phyloP scores from a whole-genome alignment of 2,113 vertebrate species.

The Pangasianodon hypophthalmus region DNA sequence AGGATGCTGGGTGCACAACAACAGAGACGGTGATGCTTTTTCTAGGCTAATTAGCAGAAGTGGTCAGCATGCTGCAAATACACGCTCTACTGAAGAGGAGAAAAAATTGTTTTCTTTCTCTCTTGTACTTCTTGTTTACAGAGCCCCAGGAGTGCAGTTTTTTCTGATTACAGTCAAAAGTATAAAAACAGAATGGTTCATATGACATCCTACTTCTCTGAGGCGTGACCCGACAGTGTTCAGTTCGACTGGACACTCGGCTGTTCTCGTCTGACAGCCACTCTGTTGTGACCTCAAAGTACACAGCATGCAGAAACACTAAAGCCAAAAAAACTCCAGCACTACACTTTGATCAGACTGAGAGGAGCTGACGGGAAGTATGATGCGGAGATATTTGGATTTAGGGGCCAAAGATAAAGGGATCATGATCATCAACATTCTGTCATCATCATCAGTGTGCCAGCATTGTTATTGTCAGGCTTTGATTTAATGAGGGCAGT shows the following conservation, averaged over 20 bases:
- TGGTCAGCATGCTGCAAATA: constrained; percentile 60
- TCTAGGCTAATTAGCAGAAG: constrained; percentile 67
- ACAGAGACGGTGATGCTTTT: constrained; percentile 13
- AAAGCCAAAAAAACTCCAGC: not conserved
- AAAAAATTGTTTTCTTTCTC: constrained; percentile 29
- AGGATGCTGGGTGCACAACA: not conserved
- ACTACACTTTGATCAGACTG: not conserved
- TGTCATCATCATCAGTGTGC: not conserved
- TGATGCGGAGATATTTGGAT: not conserved
- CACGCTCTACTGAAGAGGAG: constrained; percentile 66
- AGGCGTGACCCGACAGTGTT: constrained; percentile 20
- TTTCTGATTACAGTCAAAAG: constrained; percentile 37
- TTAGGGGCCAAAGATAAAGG: constrained; percentile 6
- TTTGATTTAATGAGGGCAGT: not conserved
- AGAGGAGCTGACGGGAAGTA: not conserved
- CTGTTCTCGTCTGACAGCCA: constrained; percentile 26
- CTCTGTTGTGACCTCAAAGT: constrained; percentile 24
- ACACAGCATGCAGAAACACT: not conserved
- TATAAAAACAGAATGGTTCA: constrained; percentile 29
- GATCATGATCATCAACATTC: not conserved
- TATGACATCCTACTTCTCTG: constrained; percentile 30
- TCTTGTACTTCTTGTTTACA: constrained; percentile 15
- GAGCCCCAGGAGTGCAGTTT: constrained; percentile 30
- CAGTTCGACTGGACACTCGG: not conserved
- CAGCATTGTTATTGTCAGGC: not conserved